Conservation (phyloP, 2,113 vertebrate species). For the Empidonax alnorum region DNA sequence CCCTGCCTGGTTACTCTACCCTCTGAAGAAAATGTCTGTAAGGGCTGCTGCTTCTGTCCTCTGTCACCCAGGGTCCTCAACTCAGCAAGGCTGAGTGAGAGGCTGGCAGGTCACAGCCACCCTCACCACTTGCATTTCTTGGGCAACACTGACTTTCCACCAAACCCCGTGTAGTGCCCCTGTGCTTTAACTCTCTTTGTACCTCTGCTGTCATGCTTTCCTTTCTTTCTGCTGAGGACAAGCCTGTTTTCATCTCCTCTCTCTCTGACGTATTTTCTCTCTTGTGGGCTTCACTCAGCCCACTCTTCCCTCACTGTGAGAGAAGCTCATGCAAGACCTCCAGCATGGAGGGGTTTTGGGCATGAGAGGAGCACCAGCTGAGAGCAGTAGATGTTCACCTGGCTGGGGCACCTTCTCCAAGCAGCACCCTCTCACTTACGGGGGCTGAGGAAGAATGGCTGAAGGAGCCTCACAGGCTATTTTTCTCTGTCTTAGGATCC, state of each 20-base stretch:
- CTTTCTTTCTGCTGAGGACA: background rate
- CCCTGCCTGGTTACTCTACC: background rate
- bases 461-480: background rate
- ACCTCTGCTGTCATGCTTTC: background rate
- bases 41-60: background rate
- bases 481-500: constrained; percentile 54
- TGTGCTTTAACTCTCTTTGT: background rate
- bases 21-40: constrained; percentile 41
- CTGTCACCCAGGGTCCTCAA: background rate
- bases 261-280: background rate
- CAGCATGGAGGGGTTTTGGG: background rate
- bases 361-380: background rate
- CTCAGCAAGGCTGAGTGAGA: background rate
- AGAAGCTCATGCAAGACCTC: background rate
- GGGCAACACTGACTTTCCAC: background rate
- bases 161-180: background rate
- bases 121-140: background rate
- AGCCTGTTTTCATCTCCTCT: background rate
- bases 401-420: background rate
- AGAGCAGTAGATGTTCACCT: background rate
- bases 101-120: background rate
- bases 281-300: background rate
- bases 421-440: background rate
- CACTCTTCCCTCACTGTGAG: background rate
- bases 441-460: background rate